Evolutionary conservation across 1,140 invertebrate species (phyloP), one percentile per base, ranked within the genome.

Genomic region (Orchestia grillus): DNA sequence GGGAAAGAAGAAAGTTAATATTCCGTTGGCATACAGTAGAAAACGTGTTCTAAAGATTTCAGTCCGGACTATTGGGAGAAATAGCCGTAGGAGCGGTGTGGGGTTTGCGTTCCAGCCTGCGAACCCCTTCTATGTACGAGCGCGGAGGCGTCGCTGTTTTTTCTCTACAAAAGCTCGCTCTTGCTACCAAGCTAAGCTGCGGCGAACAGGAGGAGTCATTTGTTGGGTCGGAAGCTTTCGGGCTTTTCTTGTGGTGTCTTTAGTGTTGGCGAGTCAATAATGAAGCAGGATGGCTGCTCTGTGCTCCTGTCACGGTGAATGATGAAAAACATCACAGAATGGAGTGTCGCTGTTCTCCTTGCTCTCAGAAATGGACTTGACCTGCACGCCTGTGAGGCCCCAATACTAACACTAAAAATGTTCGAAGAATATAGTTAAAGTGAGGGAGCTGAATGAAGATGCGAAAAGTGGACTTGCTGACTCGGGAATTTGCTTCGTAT

Each of bases 291-390:
- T 90, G 88, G 88, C 88, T 90, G 43, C 41, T 90, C 88, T 15
- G 15, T 90, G 41, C 11, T 44, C 6, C 15, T 90, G 88, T 90
- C 88, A 42, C 36, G 36, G 43, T 90, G 36, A 90, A 90, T 90
- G 88, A 44, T 90, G 88, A 90, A 90, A 90, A 90, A 90, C 88
- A 44, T 90, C 88, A 42, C 88, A 90, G 88, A 90, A 90, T 90
- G 88, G 41, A 90, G 88, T 44, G 15, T 4, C 36, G 11, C 88
- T 28, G 62, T 77, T 77, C 28, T 53, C 47, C 19, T 77, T 77
- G 62, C 62, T 77, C 62, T 15, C 3, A 77, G 62, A 77, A 77
- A 77, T 77, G 11, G 28, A 77, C 62, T 1, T 8, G 28, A 8
- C 62, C 11, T 23, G 28, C 62, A 3, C 62, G 15, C 15, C 28